Base-by-base conservation (phyloP, 2,113 vertebrate genomes). In the Bagarius yarrelli region DNA sequence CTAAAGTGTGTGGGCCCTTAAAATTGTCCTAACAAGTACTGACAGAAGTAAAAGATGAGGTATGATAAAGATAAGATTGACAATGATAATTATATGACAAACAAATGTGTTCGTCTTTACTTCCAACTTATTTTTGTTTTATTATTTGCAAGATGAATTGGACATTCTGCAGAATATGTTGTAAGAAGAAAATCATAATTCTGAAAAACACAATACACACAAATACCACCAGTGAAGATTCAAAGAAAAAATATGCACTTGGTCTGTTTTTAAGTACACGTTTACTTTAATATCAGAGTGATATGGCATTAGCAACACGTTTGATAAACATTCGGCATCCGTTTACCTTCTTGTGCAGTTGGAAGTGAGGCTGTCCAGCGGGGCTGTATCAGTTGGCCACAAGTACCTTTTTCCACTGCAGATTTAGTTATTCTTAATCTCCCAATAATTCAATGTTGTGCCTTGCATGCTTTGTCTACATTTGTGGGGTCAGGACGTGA, bases 391-490 rank as follows among this genome's bases (percentile, higher is more conserved):
- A 87, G 86, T 90, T 92, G 91, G 90, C 91, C 81, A 83, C 83
- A 80, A 86, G 60, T 85, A 64, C 80, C 75, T 90, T 92, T 92
- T 92, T 92, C 91, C 91, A 93, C 89, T 91, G 88, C 15, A 78
- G 84, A 88, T 86, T 82, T 90, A 85, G 83, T 87, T 89, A 90
- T 90, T 90, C 89, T 88, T 90, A 92, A 91, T 92, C 87, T 84
- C 83, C 87, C 88, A 88, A 90, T 92, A 91, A 91, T 81, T 90
- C 90, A 88, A 74, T 85, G 83, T 84, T 91, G 87, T 89, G 91
- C 87, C 86, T 87, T 77, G 87, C 90, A 81, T 59, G 87, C 90
- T 87, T 75, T 76, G 84, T 89, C 88, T 90, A 86, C 88, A 90
- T 87, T 83, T 85, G 86, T 84, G 85, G 87, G 90, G 89, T 88